Evolutionary conservation across 2,888 invertebrate species (phyloP).

Genomic region (Nysson spinosus): DNA sequence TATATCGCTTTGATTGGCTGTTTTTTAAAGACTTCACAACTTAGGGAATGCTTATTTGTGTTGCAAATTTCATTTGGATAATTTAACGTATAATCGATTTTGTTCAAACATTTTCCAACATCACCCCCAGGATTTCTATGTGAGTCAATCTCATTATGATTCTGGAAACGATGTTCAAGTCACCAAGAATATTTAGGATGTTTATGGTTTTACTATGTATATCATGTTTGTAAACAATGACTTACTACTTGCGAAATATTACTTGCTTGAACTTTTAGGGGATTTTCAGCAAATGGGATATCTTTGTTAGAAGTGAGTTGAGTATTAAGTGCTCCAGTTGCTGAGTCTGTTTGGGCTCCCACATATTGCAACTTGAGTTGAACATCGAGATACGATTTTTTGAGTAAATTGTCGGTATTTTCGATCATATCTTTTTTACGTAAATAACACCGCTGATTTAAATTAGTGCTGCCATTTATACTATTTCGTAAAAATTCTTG

Average conservation of each 20-base stretch:
- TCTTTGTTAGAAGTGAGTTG: slow-evolving; percentile 7
- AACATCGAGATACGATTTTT: slow-evolving; percentile 78
- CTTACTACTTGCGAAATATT: slow-evolving; percentile 25
- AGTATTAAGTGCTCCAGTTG: slow-evolving; percentile 1
- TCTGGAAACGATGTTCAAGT: slow-evolving; percentile 37
- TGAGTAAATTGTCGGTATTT: slow-evolving; percentile 29
- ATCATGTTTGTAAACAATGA: neutral
- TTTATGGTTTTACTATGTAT: neutral
- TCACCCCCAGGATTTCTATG: slow-evolving; percentile 67
- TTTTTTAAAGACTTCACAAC: slow-evolving; percentile 20
- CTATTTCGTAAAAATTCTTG: slow-evolving; percentile 75
- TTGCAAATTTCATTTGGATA: slow-evolving; percentile 6
- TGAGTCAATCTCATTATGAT: slow-evolving; percentile 54
- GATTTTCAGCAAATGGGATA: neutral
- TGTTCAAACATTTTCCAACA: slow-evolving; percentile 53
- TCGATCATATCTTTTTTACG: slow-evolving; percentile 43
- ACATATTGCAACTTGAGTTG: slow-evolving; percentile 78
- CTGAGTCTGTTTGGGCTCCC: slow-evolving; percentile 52
- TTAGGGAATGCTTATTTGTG: slow-evolving; percentile 31
- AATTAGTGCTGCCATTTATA: slow-evolving; percentile 72
- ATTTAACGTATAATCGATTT: slow-evolving; percentile 2
- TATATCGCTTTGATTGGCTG: slow-evolving; percentile 37
- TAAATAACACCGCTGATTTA: slow-evolving; percentile 75
- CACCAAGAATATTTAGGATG: neutral
- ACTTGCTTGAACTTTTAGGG: slow-evolving; percentile 20